Conservation (phyloP, 2,113 vertebrate genomes). For the Triplophysa rosa region DNA sequence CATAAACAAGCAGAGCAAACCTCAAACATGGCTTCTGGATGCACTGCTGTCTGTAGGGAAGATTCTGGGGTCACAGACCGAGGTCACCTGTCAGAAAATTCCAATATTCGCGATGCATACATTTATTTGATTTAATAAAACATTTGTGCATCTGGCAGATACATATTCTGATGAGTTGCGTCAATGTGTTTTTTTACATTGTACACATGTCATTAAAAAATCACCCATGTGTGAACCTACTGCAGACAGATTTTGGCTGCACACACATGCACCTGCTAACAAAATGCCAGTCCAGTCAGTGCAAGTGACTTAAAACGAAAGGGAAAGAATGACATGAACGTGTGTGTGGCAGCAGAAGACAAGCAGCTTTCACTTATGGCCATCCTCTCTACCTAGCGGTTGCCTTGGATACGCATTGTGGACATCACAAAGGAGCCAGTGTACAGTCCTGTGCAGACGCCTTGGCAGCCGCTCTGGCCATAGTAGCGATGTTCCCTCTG, state of each 20-base stretch:
- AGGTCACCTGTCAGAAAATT: neutral
- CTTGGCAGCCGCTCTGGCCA: slow-evolving; percentile 54
- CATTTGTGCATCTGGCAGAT: no score
- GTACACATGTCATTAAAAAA: no score
- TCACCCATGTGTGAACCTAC: neutral
- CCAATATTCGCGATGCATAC: neutral
- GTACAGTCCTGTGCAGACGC: slow-evolving; percentile 54
- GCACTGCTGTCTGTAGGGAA: slow-evolving; percentile 42
- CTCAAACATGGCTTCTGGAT: slow-evolving; percentile 54
- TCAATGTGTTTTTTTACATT: no score
- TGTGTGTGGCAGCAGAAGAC: slow-evolving; percentile 17
- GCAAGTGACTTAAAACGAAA: neutral
- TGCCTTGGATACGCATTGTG: slow-evolving; percentile 55
- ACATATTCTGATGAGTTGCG: no score
- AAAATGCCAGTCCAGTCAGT: neutral
- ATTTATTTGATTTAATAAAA: neutral
- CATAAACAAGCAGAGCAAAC: slow-evolving; percentile 54
- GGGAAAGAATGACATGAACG: slow-evolving; percentile 36
- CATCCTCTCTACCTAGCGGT: slow-evolving; percentile 46
- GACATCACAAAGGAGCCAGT: slow-evolving; percentile 57
- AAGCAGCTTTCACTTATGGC: slow-evolving; percentile 39
- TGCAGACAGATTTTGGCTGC: neutral
- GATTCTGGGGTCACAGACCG: slow-evolving; percentile 1
- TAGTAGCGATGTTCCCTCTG: slow-evolving; percentile 70
- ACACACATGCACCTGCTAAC: slow-evolving; percentile 27